phyloP scores from a whole-genome alignment of 2,888 invertebrate species.

The Crossocerus cetratus region DNA sequence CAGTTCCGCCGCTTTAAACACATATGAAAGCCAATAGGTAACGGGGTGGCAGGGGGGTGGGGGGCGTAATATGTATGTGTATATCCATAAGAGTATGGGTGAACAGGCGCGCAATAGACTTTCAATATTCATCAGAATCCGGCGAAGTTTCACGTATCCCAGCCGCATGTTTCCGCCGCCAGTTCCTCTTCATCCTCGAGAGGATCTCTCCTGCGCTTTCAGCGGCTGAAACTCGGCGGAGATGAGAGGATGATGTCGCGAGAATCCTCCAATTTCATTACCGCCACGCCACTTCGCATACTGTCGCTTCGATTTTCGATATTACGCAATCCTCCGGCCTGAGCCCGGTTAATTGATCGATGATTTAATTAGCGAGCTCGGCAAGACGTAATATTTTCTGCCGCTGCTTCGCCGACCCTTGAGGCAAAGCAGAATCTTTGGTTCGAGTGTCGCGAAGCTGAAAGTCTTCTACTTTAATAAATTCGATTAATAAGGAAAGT shows the following conservation, averaged over 20 bases:
- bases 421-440: no score
- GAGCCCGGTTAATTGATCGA: no score
- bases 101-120: background rate
- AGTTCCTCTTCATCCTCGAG: conserved; percentile 40
- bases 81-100: no score
- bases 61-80: background rate
- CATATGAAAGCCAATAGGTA: conserved; percentile 1
- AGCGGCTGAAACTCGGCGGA: conserved; percentile 23
- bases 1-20: background rate
- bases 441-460: no score
- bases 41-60: background rate
- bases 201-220: conserved; percentile 20
- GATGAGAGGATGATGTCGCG: conserved; percentile 9
- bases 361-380: no score
- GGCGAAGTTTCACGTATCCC: conserved; percentile 17
- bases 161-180: conserved; percentile 15
- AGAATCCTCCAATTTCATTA: conserved; percentile 35
- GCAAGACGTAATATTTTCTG: no score
- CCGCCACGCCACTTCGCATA: background rate
- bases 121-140: conserved; percentile 37
- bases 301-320: conserved; percentile 12
- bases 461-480: no score
- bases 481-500: no score
- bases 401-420: no score
- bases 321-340: no score